Conservation (phyloP, 2,797 vertebrate genomes). For the Labeo calbasu region DNA sequence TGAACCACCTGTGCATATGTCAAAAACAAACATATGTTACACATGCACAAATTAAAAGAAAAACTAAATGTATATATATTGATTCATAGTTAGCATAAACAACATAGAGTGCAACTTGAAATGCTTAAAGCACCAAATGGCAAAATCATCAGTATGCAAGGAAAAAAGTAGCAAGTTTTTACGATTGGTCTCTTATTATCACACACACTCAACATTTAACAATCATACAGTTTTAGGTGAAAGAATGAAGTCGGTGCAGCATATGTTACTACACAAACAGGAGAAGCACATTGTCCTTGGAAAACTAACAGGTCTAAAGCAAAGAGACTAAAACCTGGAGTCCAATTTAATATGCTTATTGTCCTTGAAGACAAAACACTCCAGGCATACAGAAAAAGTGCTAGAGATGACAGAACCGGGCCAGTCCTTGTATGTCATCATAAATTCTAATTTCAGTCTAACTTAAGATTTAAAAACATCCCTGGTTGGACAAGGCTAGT, state of each 20-base stretch:
- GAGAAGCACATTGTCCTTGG: background rate
- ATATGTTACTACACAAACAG: background rate
- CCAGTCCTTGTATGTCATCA: constrained; percentile 24
- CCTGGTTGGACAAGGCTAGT: background rate
- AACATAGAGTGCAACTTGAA: background rate
- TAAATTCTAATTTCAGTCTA: constrained; percentile 33
- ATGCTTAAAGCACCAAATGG: background rate
- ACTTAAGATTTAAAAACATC: background rate
- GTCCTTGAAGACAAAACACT: background rate
- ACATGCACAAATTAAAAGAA: background rate
- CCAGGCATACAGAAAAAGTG: background rate
- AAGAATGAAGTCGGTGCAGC: background rate
- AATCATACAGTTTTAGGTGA: background rate
- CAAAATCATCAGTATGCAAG: background rate
- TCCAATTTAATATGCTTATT: constrained; percentile 5
- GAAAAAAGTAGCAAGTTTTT: background rate
- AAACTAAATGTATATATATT: background rate
- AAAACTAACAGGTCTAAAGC: background rate
- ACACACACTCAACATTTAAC: background rate
- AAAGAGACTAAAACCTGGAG: background rate
- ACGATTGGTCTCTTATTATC: background rate
- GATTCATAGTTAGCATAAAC: background rate
- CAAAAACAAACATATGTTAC: background rate
- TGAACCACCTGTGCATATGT: constrained; percentile 86
- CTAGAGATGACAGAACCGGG: constrained; percentile 47